These are phyloP conservation scores for Limanda limanda DNA, from an alignment of 2,113 vertebrate species.

Conservation along the genomic window DNA sequence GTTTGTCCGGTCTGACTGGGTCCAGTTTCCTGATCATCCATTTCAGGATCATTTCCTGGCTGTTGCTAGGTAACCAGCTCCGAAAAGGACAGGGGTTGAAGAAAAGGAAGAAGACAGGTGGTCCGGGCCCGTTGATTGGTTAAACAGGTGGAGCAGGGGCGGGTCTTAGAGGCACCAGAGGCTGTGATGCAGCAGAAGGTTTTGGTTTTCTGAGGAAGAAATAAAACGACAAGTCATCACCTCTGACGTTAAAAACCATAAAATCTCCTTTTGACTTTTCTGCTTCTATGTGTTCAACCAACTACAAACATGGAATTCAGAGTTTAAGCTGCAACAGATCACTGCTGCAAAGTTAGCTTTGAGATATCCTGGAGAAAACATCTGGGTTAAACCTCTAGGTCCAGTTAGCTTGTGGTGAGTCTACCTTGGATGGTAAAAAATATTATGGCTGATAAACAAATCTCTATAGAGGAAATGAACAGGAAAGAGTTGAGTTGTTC, in stretches of 20 bases:
- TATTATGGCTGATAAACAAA: too few relatives aligned
- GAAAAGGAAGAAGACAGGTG: not conserved
- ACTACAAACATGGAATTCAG: too few relatives aligned
- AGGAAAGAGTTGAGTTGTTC: slow-evolving; percentile 2
- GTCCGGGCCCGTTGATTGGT: not conserved
- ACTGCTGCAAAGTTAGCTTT: too few relatives aligned
- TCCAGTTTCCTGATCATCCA: not conserved
- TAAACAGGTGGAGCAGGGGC: slow-evolving; percentile 78
- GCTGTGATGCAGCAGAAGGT: slow-evolving; percentile 67
- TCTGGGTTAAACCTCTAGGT: too few relatives aligned
- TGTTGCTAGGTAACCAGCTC: slow-evolving; percentile 29
- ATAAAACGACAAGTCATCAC: not conserved
- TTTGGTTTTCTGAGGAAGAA: slow-evolving; percentile 71
- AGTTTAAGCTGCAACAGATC: too few relatives aligned
- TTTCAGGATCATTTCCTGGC: not conserved
- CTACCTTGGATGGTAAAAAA: too few relatives aligned
- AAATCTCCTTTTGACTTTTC: not conserved
- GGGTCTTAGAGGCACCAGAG: slow-evolving; percentile 83
- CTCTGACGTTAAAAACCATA: not conserved
- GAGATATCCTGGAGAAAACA: too few relatives aligned
- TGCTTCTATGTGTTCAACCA: not conserved
- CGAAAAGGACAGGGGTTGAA: slow-evolving; percentile 1
- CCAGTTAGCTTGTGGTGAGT: too few relatives aligned
- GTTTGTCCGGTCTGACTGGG: not conserved
- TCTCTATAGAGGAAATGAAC: too few relatives aligned